Conservation (phyloP, 2,888 invertebrate genomes). For the Limenitis camilla region DNA sequence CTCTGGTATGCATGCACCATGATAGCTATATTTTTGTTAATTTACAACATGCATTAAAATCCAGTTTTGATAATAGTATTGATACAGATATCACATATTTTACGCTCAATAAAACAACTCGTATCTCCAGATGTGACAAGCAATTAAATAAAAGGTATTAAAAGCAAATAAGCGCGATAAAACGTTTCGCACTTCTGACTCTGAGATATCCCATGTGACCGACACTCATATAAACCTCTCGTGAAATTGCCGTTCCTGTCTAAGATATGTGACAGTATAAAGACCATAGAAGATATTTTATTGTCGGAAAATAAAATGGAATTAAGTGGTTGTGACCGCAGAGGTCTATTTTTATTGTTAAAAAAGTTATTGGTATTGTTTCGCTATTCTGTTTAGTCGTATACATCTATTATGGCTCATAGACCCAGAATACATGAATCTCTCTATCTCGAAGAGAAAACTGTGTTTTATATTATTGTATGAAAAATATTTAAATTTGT, state of each 20-base stretch:
- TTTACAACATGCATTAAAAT: no score
- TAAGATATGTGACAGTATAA: slow-evolving; percentile 13
- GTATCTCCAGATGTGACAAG: background rate
- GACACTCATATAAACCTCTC: slow-evolving; percentile 10
- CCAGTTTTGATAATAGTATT: no score
- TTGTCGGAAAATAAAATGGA: slow-evolving; percentile 14
- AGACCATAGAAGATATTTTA: slow-evolving; percentile 13
- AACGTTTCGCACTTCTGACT: background rate
- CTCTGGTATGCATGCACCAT: no score
- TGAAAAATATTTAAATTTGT: no score
- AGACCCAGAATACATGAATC: no score
- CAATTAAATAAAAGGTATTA: background rate
- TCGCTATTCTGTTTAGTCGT: slow-evolving; percentile 1
- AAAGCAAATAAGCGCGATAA: background rate
- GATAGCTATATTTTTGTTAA: no score
- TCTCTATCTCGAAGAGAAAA: no score
- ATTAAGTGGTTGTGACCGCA: slow-evolving; percentile 25
- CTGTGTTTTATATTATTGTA: no score
- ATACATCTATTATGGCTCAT: no score
- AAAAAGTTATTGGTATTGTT: slow-evolving; percentile 4
- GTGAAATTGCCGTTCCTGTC: slow-evolving; percentile 10
- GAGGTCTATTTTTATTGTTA: slow-evolving; percentile 5
- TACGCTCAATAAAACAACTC: no score
- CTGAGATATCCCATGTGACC: slow-evolving; percentile 9
- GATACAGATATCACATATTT: no score